These are phyloP conservation scores for Orgyia antiqua DNA, from an alignment of 2,888 invertebrate species.

Conservation along the genomic window DNA sequence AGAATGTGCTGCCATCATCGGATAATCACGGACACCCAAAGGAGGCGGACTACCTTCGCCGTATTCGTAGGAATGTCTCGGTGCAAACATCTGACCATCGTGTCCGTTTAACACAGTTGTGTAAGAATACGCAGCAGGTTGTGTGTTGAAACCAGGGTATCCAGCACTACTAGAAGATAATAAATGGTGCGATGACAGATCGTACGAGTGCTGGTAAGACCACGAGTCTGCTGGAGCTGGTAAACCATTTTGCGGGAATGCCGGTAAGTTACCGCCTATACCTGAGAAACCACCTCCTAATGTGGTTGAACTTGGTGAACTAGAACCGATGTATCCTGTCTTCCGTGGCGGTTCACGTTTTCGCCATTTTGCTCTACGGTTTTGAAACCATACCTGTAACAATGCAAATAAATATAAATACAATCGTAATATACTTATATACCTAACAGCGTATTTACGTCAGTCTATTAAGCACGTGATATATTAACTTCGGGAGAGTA, in stretches of 20 bases:
- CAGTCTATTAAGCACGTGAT: too few species aligned
- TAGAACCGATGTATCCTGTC: constrained; percentile 86
- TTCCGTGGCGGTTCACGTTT: constrained; percentile 96
- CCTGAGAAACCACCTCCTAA: constrained; percentile 80
- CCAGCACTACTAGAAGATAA: constrained; percentile 83
- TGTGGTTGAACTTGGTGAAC: constrained; percentile 82
- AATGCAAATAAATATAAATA: constrained; percentile 1
- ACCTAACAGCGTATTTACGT: too few species aligned
- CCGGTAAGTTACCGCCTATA: constrained; percentile 65
- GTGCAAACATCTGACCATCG: constrained; percentile 85
- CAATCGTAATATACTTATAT: too few species aligned
- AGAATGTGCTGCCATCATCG: constrained; percentile 81
- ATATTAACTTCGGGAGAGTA: too few species aligned
- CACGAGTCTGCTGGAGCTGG: constrained; percentile 87
- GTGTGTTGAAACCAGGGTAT: constrained; percentile 81
- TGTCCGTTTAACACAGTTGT: constrained; percentile 84
- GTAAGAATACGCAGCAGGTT: constrained; percentile 80
- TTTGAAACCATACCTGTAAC: constrained; percentile 90
- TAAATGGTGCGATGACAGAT: constrained; percentile 85
- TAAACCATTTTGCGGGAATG: constrained; percentile 79
- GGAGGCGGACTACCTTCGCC: constrained; percentile 81
- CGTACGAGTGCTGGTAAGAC: constrained; percentile 88
- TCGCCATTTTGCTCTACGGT: constrained; percentile 95
- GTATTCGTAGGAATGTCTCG: constrained; percentile 79
- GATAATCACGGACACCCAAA: constrained; percentile 80